phyloP scores from a whole-genome alignment of 2,888 invertebrate species.

The Zygogramma bicolorata region DNA sequence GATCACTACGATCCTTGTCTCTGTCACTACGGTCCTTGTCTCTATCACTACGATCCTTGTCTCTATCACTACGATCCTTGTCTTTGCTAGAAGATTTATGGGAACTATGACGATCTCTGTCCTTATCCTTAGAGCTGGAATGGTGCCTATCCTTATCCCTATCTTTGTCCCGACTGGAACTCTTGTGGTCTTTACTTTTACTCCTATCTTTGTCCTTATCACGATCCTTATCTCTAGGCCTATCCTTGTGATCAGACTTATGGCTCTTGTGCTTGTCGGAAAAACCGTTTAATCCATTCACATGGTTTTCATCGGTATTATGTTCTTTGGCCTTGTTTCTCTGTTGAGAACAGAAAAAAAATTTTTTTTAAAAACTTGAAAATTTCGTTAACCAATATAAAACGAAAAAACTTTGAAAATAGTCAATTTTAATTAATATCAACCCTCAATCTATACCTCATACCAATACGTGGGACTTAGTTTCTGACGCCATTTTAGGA shows the following conservation, averaged over 20 bases:
- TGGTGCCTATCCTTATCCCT: conserved; percentile 71
- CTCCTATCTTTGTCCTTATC: conserved; percentile 58
- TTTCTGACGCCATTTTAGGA: conserved; percentile 90
- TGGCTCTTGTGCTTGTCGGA: conserved; percentile 70
- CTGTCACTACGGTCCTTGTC: conserved; percentile 64
- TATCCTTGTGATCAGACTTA: conserved; percentile 72
- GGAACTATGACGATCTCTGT: conserved; percentile 66
- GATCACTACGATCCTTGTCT: conserved; percentile 57
- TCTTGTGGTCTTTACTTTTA: conserved; percentile 62
- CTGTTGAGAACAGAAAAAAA: background rate
- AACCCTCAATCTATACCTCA: background rate
- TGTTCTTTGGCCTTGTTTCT: conserved; percentile 48
- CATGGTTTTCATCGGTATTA: conserved; percentile 68
- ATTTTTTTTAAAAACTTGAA: background rate
- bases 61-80: conserved; percentile 64
- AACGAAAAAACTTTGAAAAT: background rate
- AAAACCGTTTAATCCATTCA: conserved; percentile 87
- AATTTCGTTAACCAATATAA: too few species aligned
- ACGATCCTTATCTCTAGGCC: conserved; percentile 72
- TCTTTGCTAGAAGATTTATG: conserved; percentile 61
- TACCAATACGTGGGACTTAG: conserved; percentile 72
- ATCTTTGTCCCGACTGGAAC: conserved; percentile 63
- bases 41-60: conserved; percentile 55
- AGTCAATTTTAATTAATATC: background rate
- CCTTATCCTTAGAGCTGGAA: conserved; percentile 74